These are phyloP conservation scores for Lobophora halterata DNA, from an alignment of 2,888 invertebrate genomes.

Conservation along the genomic window DNA sequence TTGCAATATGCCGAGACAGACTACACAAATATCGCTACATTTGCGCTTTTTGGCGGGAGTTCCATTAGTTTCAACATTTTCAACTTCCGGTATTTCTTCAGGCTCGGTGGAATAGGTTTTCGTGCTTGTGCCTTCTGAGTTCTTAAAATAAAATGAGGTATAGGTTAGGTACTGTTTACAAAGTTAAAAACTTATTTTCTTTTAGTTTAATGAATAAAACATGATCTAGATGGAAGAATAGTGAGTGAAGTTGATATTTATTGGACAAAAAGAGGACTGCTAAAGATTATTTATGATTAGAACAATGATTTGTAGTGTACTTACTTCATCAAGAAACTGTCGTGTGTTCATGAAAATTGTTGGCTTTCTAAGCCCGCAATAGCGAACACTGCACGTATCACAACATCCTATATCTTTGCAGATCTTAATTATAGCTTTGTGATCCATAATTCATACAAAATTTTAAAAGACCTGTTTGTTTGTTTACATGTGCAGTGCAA, in stretches of 20 bases:
- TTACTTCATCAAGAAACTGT: slow-evolving; percentile 73
- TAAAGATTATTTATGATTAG: not conserved
- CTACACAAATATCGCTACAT: slow-evolving; percentile 81
- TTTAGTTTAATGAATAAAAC: no score
- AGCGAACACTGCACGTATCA: slow-evolving; percentile 85
- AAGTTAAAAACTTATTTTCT: no score
- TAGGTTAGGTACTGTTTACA: no score
- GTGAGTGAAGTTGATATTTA: no score
- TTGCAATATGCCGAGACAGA: slow-evolving; percentile 88
- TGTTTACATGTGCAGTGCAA: slow-evolving; percentile 12
- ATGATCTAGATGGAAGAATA: no score
- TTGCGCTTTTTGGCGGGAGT: slow-evolving; percentile 55
- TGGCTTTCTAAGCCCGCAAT: slow-evolving; percentile 80
- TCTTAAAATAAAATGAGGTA: slow-evolving; percentile 5
- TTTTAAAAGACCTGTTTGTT: not conserved
- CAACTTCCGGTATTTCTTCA: not conserved
- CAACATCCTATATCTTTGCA: slow-evolving; percentile 83
- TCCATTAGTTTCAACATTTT: slow-evolving; percentile 11
- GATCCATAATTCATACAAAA: slow-evolving; percentile 52
- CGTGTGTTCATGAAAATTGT: slow-evolving; percentile 76
- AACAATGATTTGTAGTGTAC: slow-evolving; percentile 29
- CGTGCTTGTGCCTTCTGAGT: slow-evolving; percentile 6
- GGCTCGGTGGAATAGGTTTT: not conserved
- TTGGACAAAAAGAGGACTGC: no score
- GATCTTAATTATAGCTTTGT: slow-evolving; percentile 69